Conservation (phyloP, 2,113 vertebrate species). For the Argyrosomus japonicus region DNA sequence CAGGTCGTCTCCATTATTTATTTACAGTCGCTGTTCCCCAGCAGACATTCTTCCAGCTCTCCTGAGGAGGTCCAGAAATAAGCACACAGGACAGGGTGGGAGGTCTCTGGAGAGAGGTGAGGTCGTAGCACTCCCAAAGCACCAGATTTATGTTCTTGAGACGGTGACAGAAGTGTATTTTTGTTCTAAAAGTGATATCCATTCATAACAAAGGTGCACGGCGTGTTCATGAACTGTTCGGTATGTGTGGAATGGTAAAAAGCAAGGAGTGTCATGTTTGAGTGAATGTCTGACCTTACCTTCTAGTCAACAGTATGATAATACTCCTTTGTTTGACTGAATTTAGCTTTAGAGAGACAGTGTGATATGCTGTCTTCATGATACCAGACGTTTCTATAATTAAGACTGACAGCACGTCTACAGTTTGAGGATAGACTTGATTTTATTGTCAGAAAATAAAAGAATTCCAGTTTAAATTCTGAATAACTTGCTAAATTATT, state of each 20-base stretch:
- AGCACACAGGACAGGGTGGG: slow-evolving; percentile 70
- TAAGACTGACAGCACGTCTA: slow-evolving; percentile 27
- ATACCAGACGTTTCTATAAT: slow-evolving; percentile 13
- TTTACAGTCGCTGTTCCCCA: slow-evolving; percentile 69
- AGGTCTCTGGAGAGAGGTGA: slow-evolving; percentile 53
- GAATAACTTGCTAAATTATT: slow-evolving; percentile 51
- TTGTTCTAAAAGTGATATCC: slow-evolving; percentile 12
- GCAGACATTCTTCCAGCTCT: slow-evolving; percentile 72
- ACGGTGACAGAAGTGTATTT: slow-evolving; percentile 19
- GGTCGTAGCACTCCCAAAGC: slow-evolving; percentile 25
- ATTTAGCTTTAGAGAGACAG: slow-evolving; percentile 6
- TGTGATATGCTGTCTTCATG: neutral
- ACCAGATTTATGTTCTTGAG: slow-evolving; percentile 22
- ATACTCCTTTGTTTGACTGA: neutral
- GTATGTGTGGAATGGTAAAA: slow-evolving; percentile 42
- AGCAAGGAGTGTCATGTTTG: slow-evolving; percentile 10
- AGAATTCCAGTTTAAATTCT: slow-evolving; percentile 19
- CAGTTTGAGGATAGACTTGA: slow-evolving; percentile 1
- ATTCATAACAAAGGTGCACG: slow-evolving; percentile 18
- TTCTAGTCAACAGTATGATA: neutral
- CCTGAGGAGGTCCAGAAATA: slow-evolving; percentile 74
- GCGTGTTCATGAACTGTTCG: slow-evolving; percentile 35
- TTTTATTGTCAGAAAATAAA: slow-evolving; percentile 27
- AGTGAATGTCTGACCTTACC: slow-evolving; percentile 17
- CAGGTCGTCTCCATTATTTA: slow-evolving; percentile 81